Base-by-base conservation (phyloP, 2,888 invertebrate species). In the Acrobasis consociella region DNA sequence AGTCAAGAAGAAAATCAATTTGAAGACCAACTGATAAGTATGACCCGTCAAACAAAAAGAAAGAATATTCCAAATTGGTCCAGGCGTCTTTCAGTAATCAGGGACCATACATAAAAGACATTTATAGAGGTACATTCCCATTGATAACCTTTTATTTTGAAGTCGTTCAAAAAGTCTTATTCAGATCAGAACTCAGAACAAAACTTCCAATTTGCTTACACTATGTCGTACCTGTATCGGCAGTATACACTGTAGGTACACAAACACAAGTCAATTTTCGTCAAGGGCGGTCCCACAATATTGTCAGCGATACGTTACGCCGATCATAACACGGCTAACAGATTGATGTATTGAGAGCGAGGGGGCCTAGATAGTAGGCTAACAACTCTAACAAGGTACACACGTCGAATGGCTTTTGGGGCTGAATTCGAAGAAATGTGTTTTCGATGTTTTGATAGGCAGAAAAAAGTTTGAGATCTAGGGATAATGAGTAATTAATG, bases 271-370 rank as follows among this genome's bases (percentile, higher is more conserved):
- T 50, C 62, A 65, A 67, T 67, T 67, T 62, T 50, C 49, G 58
- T 62, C 66, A 65, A 58, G 64, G 60, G 63, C 61, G 64, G 42
- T 49, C 46, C n/a, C 64, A 64, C 65, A 63, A 53, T 65, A n/a
- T 60, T 63, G 65, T 64, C 60, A 55, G 55, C 64, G 53, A 69
- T 71, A 68, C 49, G 67, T 69, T 65, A 68, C 39, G 52, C 50
- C 65, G 62, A 69, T 75, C 75, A 75, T 66, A 73, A 71, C 69
- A 72, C 65, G 63, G 62, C 72, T 69, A 69, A 69, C 66, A 65
- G 59, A 67, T 66, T 62, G 69, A 68, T 68, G 64, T 63, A 52
- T 66, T 65, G 64, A 72, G 68, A 69, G 67, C 49, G 56, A 15
- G 60, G 17, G 55, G 22, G 13, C 15, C 37, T 56, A 17, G 16